phyloP scores from a whole-genome alignment of 2,888 invertebrate genomes.

The Rhingia campestris region DNA sequence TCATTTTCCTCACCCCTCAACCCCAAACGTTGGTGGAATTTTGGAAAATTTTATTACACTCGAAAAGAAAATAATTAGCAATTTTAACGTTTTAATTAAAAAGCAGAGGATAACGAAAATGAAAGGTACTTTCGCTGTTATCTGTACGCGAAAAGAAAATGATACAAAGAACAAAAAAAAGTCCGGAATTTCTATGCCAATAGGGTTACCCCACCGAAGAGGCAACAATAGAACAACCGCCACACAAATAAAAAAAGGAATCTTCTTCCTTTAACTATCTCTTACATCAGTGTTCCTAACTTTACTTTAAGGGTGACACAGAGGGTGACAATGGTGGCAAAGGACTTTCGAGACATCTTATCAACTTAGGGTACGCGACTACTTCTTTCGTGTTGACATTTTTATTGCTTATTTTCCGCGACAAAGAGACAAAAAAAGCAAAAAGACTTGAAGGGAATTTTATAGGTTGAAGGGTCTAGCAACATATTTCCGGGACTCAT shows the following conservation, averaged over 20 bases:
- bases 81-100: constrained; percentile 79
- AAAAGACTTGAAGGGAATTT: constrained; percentile 22
- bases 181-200: constrained; percentile 69
- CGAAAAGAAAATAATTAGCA: constrained; percentile 78
- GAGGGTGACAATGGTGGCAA: constrained; percentile 64
- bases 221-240: constrained; percentile 52
- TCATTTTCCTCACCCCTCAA: constrained; percentile 36
- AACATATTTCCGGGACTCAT: constrained; percentile 70
- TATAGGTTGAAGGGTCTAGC: constrained; percentile 38
- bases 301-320: constrained; percentile 32
- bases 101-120: constrained; percentile 75
- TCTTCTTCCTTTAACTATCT: constrained; percentile 58
- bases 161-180: constrained; percentile 37
- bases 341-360: constrained; percentile 60
- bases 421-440: constrained; percentile 38
- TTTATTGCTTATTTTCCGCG: constrained; percentile 72
- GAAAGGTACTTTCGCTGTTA: constrained; percentile 69
- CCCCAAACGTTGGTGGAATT: constrained; percentile 12
- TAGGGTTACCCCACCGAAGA: constrained; percentile 33
- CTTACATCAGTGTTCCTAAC: constrained; percentile 49
- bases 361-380: constrained; percentile 66
- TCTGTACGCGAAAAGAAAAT: constrained; percentile 59
- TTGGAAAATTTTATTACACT: constrained; percentile 70
- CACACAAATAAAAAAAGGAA: constrained; percentile 28
- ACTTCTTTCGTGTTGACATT: constrained; percentile 70